Base-by-base conservation (phyloP, 2,888 invertebrate species). In the Aphidoletes aphidimyza region DNA sequence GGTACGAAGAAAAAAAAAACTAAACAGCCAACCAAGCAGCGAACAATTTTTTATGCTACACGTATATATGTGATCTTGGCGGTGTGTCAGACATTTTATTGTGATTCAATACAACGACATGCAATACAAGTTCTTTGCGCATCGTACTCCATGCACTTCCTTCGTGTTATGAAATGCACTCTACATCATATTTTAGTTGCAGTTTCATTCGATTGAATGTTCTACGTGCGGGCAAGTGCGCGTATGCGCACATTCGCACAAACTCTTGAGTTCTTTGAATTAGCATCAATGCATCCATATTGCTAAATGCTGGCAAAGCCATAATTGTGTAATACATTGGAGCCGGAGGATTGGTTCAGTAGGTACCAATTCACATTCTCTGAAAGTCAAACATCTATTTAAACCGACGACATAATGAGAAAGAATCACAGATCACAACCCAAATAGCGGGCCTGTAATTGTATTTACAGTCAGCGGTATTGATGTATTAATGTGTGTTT, bases 51-150 rank as follows among this genome's bases (percentile, higher is more conserved):
- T 34, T 69, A 30, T 69, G 17, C 42, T 42, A 9, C 14, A 42
- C 14, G 42, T 14, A 42, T 34, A 17, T 14, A 14, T 34, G 69
- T 14, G 14, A 30, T 69, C 30, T 69, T 9, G 3, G 30, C 14
- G 69, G 30, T 69, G 69, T 69, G 69, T 69, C 69, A 69, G 69
- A 69, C 69, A 69, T 69, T 69, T 69, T 69, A 69, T 69, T 34
- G 69, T 69, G 69, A 54, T 69, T 34, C 69, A 69, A 69, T 69
- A 69, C 69, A 69, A 69, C 69, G 69, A 69, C 34, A 69, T 30
- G 30, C 69, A 69, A 69, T 54, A 54, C 54, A 17, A 30, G 69
- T 30, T 69, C 47, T 47, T n/a, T 69, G 34, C 34, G 69, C 17
- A n/a, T 69, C 30, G 34, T 34, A 30, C 11, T 69, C 30, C 69